Evolutionary conservation across 92 coral and sea anemone genomes (phyloP), one percentile per base, ranked within the genome.

Genomic region (Desmophyllum pertusum): DNA sequence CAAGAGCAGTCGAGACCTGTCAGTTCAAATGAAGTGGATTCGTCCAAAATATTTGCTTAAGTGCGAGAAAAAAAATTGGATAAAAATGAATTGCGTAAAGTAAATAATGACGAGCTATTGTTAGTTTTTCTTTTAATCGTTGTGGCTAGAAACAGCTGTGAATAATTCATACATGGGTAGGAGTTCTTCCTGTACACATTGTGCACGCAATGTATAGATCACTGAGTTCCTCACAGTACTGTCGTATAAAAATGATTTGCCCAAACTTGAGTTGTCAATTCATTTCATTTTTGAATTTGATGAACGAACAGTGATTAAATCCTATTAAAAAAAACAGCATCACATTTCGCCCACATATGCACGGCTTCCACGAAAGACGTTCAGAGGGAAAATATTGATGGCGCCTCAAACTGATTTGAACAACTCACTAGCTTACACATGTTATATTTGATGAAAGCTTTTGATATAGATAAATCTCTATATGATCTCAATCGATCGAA

Each of bases 131-230:
- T 59, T 53, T 39, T 69, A 71, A 82, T 71, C 31, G 79, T 41
- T 71, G 86, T 82, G 79, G 86, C 68, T 41, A 23, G 17, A 57
- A 71, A 73, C 86, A 82, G 86, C 86, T 82, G 86, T 82, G 86
- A 82, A 82, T 82, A 82, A 82, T 82, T 82, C 78, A 82, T 57
- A n/a, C 35, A 42, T 68, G 59, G 39, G n/a, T 30, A 21, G 79
- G 14, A 82, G 72, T 39, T 53, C 79, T 18, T 82, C 37, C 51
- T 52, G 42, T 42, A 66, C 30, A n/a, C 4, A 23, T 11, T 11
- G 27, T 21, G 86, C 86, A 82, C 86, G 86, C 86, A 82, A 82
- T 72, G 57, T 11, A n/a, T n/a, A n/a, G n/a, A n/a, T n/a, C n/a
- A n/a, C n/a, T n/a, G n/a, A n/a, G n/a, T n/a, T n/a, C n/a, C n/a